These are phyloP conservation scores for Psophia crepitans DNA, from an alignment of 2,113 vertebrate species.

Conservation along the genomic window DNA sequence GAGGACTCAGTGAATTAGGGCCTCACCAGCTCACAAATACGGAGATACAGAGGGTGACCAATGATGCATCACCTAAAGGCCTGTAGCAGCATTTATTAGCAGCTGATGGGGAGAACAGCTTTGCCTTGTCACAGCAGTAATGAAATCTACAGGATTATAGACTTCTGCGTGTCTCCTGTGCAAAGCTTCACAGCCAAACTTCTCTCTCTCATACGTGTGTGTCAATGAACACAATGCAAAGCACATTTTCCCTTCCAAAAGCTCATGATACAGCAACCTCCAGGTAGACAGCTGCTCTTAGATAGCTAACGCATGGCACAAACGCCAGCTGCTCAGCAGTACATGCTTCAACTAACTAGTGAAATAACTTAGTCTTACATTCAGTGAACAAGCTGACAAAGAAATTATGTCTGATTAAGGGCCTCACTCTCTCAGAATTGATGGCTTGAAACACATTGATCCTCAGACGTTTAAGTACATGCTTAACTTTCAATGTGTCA, in stretches of 20 bases:
- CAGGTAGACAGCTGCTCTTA: not conserved
- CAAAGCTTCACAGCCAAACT: not conserved
- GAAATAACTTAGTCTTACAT: not conserved
- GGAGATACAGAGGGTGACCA: not conserved
- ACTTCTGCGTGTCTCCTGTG: not conserved
- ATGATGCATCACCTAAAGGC: not conserved
- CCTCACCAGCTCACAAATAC: not conserved
- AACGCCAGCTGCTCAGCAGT: not conserved
- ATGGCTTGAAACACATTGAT: not conserved
- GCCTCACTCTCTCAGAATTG: not conserved
- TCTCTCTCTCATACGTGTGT: not conserved
- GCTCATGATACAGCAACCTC: not conserved
- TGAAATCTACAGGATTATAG: not conserved
- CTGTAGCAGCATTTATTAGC: not conserved
- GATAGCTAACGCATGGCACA: not conserved
- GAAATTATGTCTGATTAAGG: not conserved
- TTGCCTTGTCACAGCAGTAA: not conserved
- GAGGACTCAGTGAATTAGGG: not conserved
- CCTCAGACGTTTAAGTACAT: not conserved
- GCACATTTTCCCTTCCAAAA: not conserved
- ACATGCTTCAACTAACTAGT: not conserved
- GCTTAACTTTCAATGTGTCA: not conserved
- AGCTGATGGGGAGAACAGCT: not conserved
- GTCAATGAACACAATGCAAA: not conserved
- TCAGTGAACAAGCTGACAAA: not conserved